A percentile compares a stretch with the other conserved stretches of the same genome.
Conservation (phyloP, 2,888 invertebrate genomes). For the Axea sp. region DNA sequence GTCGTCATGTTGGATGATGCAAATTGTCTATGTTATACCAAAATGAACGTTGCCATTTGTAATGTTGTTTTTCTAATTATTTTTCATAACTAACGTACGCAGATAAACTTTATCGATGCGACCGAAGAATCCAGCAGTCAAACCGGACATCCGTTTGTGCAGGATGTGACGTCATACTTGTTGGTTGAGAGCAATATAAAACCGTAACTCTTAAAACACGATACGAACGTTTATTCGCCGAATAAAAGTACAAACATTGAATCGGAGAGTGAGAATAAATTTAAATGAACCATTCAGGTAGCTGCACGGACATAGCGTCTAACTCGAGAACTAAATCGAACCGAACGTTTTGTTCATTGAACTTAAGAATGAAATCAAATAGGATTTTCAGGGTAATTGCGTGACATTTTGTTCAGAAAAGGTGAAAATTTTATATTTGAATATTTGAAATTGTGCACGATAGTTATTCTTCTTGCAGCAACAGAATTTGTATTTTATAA, state of each 20-base stretch:
- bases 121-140: slow-evolving; percentile 74
- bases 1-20: too few species aligned
- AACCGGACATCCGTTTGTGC: slow-evolving; percentile 77
- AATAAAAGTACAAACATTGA: slow-evolving; percentile 58
- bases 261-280: slow-evolving; percentile 22
- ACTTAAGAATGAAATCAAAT: too few species aligned
- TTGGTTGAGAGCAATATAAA: slow-evolving; percentile 60
- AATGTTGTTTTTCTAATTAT: slow-evolving; percentile 31
- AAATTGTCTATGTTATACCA: too few species aligned
- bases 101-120: slow-evolving; percentile 72
- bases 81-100: slow-evolving; percentile 54
- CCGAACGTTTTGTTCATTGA: too few species aligned
- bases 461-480: too few species aligned
- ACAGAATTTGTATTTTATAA: too few species aligned
- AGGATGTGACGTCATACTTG: slow-evolving; percentile 77
- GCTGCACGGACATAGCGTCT: neutral
- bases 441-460: too few species aligned
- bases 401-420: too few species aligned
- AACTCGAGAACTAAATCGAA: neutral
- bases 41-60: too few species aligned
- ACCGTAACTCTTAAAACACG: slow-evolving; percentile 55
- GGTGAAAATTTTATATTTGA: too few species aligned
- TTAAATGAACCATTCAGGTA: slow-evolving; percentile 22
- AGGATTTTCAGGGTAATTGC: too few species aligned
- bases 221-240: slow-evolving; percentile 60